These are phyloP conservation scores for Trididemnum nubilum DNA, from an alignment of 23 tunicate species.

Conservation along the genomic window DNA sequence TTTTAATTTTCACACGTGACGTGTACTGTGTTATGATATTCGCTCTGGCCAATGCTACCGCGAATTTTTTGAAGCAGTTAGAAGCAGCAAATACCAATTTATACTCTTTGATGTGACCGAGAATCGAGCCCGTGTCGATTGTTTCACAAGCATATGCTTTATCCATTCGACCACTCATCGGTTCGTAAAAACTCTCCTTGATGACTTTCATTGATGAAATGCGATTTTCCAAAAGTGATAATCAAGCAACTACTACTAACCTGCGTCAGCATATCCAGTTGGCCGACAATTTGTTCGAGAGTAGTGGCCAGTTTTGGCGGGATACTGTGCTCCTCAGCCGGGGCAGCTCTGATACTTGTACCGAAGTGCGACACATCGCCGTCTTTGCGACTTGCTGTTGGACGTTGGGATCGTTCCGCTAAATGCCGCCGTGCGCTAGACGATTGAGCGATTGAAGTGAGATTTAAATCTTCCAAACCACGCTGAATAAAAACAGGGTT, in stretches of 20 bases:
- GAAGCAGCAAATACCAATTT: too few relatives aligned
- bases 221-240: too few relatives aligned
- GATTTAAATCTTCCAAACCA: constrained; percentile 43
- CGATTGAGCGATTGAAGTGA: constrained; percentile 46
- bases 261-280: constrained; percentile 91
- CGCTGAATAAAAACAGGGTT: constrained; percentile 44
- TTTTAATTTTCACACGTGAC: too few relatives aligned
- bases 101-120: too few relatives aligned
- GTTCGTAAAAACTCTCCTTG: too few relatives aligned
- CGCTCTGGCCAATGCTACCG: too few relatives aligned
- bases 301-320: constrained; percentile 81
- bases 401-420: constrained; percentile 29
- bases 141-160: too few relatives aligned
- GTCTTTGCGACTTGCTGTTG: constrained; percentile 16
- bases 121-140: too few relatives aligned
- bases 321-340: constrained; percentile 57
- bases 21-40: too few relatives aligned
- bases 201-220: too few relatives aligned
- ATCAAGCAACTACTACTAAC: constrained; percentile 36
- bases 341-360: constrained; percentile 77
- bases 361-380: constrained; percentile 46
- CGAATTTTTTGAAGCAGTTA: too few relatives aligned
- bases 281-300: constrained; percentile 88
- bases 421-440: constrained; percentile 40
- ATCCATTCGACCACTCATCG: too few relatives aligned